Evolutionary conservation across 2,888 invertebrate genomes (phyloP).

Genomic region (Clistopyga incitator): DNA sequence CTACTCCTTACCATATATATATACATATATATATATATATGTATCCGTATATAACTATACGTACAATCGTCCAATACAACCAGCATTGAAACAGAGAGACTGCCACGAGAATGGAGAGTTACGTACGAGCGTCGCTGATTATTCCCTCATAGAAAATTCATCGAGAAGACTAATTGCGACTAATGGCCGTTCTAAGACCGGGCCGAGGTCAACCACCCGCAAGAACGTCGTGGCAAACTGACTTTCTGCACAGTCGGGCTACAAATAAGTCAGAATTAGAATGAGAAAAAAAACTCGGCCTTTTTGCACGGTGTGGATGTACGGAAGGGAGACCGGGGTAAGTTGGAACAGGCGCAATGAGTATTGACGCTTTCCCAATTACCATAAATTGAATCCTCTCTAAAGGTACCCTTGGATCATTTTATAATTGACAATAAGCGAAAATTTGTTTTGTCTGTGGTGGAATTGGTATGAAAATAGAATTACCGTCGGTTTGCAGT

Average conservation of each 20-base stretch:
- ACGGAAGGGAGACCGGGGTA: not conserved
- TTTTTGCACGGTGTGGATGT: not conserved
- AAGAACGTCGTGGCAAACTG: constrained; percentile 10
- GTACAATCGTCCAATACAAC: constrained; percentile 7
- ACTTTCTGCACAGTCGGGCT: not conserved
- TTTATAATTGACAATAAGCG: not conserved
- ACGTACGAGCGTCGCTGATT: constrained; percentile 64
- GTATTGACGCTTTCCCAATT: not conserved
- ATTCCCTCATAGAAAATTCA: constrained; percentile 80
- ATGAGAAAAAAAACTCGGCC: constrained; percentile 7
- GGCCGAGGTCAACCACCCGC: constrained; percentile 47
- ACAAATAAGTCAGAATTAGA: constrained; percentile 28
- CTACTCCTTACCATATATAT: constrained; percentile 9
- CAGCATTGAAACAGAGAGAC: constrained; percentile 29
- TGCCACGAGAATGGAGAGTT: constrained; percentile 52
- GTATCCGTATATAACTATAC: constrained; percentile 1
- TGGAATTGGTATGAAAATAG: too few species aligned
- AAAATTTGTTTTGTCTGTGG: too few species aligned
- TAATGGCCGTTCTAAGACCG: constrained; percentile 74
- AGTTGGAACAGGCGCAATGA: not conserved
- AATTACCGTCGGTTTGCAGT: too few species aligned
- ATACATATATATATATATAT: not conserved
- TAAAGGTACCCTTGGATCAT: not conserved
- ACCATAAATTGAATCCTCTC: not conserved
- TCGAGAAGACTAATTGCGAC: constrained; percentile 80